These are phyloP conservation scores for Catocala nupta DNA, from an alignment of 2,888 invertebrate species.

Conservation along the genomic window DNA sequence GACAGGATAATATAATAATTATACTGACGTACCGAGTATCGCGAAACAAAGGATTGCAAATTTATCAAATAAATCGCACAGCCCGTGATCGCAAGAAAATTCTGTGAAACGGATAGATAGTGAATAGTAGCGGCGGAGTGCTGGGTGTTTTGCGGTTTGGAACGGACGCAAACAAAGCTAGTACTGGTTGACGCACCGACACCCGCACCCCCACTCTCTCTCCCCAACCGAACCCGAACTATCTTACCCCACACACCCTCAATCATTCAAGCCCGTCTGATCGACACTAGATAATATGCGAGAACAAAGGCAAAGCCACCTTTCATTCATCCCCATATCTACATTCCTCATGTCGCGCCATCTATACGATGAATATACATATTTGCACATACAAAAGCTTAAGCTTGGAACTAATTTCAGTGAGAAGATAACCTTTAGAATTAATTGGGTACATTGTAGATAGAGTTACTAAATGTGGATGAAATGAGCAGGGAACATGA, in stretches of 20 bases:
- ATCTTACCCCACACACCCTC: slow-evolving; percentile 31
- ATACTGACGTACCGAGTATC: too few species aligned
- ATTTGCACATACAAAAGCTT: slow-evolving; percentile 18
- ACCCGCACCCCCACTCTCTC: slow-evolving; percentile 22
- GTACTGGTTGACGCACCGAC: slow-evolving; percentile 24
- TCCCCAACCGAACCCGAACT: slow-evolving; percentile 17
- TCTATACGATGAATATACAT: slow-evolving; percentile 6
- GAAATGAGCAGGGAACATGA: slow-evolving; percentile 55
- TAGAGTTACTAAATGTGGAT: slow-evolving; percentile 48
- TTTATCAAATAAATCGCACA: slow-evolving; percentile 18
- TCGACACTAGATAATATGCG: slow-evolving; percentile 24
- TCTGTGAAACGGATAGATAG: slow-evolving; percentile 16
- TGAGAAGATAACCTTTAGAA: slow-evolving; percentile 39
- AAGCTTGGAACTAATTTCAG: slow-evolving; percentile 24
- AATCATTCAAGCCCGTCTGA: slow-evolving; percentile 37
- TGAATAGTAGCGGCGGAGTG: slow-evolving; percentile 21
- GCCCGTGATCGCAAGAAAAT: slow-evolving; percentile 21
- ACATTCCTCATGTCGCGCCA: slow-evolving; percentile 5
- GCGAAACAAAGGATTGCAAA: slow-evolving; percentile 3
- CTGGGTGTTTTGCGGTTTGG: slow-evolving; percentile 30
- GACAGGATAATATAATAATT: too few species aligned
- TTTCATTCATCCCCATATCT: slow-evolving; percentile 26
- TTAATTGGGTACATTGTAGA: slow-evolving; percentile 48
- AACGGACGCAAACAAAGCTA: slow-evolving; percentile 36
- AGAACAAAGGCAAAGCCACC: slow-evolving; percentile 32